phyloP scores from a whole-genome alignment of 2,888 invertebrate species.

The Parnassius glacialis region DNA sequence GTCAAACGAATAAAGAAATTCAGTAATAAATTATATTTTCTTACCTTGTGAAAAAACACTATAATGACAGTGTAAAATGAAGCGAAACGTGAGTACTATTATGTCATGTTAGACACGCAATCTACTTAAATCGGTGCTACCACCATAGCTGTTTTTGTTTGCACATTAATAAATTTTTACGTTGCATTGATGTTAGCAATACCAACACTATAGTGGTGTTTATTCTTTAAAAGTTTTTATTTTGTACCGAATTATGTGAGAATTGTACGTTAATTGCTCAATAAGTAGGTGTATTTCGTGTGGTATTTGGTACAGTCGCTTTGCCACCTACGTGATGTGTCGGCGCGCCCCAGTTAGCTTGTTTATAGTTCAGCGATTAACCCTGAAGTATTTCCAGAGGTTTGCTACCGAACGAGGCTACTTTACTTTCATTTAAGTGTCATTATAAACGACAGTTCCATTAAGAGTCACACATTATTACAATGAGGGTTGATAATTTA shows the following conservation, averaged over 20 bases:
- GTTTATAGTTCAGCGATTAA: constrained; percentile 53
- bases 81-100: constrained; percentile 72
- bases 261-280: constrained; percentile 26
- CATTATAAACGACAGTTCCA: neutral
- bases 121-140: constrained; percentile 38
- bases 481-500: too few species aligned
- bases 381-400: constrained; percentile 51
- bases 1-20: constrained; percentile 49
- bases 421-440: constrained; percentile 18
- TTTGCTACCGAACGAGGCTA: constrained; percentile 31
- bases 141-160: constrained; percentile 56
- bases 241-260: constrained; percentile 1
- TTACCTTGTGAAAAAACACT: constrained; percentile 20
- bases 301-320: constrained; percentile 46
- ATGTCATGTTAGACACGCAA: constrained; percentile 21
- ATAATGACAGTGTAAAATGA: constrained; percentile 58
- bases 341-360: constrained; percentile 49
- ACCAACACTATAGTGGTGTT: too few species aligned
- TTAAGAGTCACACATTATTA: too few species aligned
- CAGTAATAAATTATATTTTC: constrained; percentile 39
- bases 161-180: too few species aligned
- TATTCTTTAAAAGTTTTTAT: too few species aligned
- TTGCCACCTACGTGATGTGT: constrained; percentile 50
- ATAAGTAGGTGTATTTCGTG: constrained; percentile 34
- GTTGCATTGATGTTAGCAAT: too few species aligned